phyloP scores from a whole-genome alignment of 1,140 invertebrate species.

The Magallana angulata region DNA sequence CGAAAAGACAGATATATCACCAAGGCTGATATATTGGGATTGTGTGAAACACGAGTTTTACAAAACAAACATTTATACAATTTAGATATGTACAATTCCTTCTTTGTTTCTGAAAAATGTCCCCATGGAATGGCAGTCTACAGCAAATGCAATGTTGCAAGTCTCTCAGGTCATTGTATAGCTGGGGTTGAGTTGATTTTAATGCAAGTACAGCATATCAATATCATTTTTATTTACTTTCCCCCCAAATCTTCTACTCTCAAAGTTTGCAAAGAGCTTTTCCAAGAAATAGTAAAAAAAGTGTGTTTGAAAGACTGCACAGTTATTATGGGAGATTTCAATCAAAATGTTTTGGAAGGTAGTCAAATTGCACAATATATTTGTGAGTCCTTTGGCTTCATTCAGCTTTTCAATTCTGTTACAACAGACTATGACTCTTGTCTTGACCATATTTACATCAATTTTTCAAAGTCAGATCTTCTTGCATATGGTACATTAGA shows the following conservation, averaged over 20 bases:
- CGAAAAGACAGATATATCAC: conserved; percentile 2
- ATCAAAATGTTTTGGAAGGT: conserved; percentile 9
- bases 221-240: conserved; percentile 29
- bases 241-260: conserved; percentile 8
- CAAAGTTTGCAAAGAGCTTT: neutral
- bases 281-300: neutral
- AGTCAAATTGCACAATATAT: neutral
- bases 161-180: neutral
- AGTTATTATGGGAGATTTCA: conserved; percentile 52
- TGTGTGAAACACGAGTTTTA: conserved; percentile 43
- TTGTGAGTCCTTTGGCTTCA: neutral
- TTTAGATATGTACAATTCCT: neutral
- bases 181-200: neutral
- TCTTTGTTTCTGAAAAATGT: neutral
- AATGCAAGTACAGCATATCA: neutral
- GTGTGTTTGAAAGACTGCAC: neutral
- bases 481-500: conserved; percentile 42
- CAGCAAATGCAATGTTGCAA: neutral
- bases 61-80: conserved; percentile 36
- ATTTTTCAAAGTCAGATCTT: neutral
- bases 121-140: conserved; percentile 12
- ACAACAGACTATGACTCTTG: conserved; percentile 55
- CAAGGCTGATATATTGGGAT: conserved; percentile 30
- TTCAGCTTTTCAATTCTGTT: neutral
- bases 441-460: conserved; percentile 54